Base-by-base conservation (phyloP, 1,140 invertebrate species). In the Cherax quadricarinatus region DNA sequence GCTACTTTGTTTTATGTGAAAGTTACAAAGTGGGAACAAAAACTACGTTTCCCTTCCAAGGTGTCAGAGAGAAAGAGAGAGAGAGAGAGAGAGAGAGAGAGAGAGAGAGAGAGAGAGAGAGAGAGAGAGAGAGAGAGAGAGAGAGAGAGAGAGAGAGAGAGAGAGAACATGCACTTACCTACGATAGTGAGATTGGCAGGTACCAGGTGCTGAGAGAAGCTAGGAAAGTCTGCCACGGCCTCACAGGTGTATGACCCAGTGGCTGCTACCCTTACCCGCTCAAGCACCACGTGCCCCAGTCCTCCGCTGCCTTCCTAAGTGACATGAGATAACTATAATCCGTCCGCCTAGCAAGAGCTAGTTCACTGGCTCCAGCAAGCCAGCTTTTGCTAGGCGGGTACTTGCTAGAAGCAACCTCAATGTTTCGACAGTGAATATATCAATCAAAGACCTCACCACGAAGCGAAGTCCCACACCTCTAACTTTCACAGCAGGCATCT, bases 221-320 rank as follows among this genome's bases (percentile, higher is more conserved):
- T 80, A 0, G 89, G 89, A 21, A 91, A 91, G 89, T 91, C 89
- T 7, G 89, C 84, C 53, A 91, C 89, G 4, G 84, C 89, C 53
- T 91, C 89, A 41, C 89, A 91, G 48, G 24, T 86, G 75, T 91
- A 91, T 4, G 57, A 66, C 49, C 89, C 89, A 3, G 89, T 60
- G 2, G 89, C 89, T 21, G 57, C 70, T 2, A 91, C 89, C 3
- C 18, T 57, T 48, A 91, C 89, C 6, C 60, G 18, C 75, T 66
- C 41, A 53, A 91, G 62, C 24, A 85, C 53, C 75, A 91, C 89
- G 14, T 91, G 66, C 0, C 89, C 89, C 75, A 91, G 14, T 2
- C 82, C 88, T 3, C 80, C 80, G 16, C 78, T 16, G 3, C 85
- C 70, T 14, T 6, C 66, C 70, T 73, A 41, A 41, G 30, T 41